These are phyloP conservation scores for Molothrus aeneus DNA, from an alignment of 2,797 vertebrate genomes.

Conservation along the genomic window DNA sequence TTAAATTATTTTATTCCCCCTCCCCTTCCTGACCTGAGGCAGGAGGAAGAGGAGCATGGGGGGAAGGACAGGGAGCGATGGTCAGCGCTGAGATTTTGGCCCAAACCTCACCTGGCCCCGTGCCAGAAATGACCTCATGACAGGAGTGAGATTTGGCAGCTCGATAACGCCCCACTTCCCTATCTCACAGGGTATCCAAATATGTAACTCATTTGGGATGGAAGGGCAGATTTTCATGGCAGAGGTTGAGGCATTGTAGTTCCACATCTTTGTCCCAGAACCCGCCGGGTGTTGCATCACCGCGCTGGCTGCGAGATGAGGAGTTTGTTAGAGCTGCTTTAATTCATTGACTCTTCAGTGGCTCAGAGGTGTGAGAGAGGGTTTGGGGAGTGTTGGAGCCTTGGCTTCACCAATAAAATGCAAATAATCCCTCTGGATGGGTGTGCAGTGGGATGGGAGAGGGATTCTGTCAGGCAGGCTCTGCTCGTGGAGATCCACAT, in stretches of 20 bases:
- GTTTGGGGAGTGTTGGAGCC: not conserved
- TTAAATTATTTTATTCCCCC: not conserved
- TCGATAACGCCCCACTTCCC: not conserved
- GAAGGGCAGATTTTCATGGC: conserved; percentile 35
- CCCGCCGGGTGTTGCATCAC: conserved; percentile 12
- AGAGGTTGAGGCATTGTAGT: conserved; percentile 1
- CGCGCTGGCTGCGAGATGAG: not conserved
- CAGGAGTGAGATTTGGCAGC: conserved; percentile 65
- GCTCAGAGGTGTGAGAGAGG: not conserved
- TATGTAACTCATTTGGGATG: conserved; percentile 23
- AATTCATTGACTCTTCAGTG: not conserved
- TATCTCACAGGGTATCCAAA: conserved; percentile 14
- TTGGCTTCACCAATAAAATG: not conserved
- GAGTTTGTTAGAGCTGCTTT: not conserved
- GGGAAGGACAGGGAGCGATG: not conserved
- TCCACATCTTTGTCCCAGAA: conserved; percentile 50
- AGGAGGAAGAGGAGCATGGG: not conserved
- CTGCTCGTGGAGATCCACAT: rapidly evolving
- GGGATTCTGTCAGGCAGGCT: not conserved
- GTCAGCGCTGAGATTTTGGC: conserved; percentile 37
- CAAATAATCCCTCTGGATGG: not conserved
- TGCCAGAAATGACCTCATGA: conserved; percentile 67
- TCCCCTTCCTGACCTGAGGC: not conserved
- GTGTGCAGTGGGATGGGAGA: not conserved
- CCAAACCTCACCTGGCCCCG: rapidly evolving